phyloP scores from a whole-genome alignment of 2,797 vertebrate species.

The Silurus aristotelis region DNA sequence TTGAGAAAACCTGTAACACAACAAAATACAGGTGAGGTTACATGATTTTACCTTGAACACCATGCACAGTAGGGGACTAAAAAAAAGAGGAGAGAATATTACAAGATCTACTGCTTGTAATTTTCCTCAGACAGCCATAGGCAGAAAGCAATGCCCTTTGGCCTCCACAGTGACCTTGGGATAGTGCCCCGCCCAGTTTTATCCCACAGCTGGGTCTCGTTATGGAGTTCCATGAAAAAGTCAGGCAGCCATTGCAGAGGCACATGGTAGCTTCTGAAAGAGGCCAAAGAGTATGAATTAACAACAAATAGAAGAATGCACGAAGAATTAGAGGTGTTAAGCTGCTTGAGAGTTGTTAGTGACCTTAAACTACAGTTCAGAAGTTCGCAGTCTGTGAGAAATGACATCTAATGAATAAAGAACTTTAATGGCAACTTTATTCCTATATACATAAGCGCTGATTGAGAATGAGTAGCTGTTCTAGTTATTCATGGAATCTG shows the following conservation, averaged over 20 bases:
- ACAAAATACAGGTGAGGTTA: constrained; percentile 63
- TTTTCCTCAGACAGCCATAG: constrained; percentile 72
- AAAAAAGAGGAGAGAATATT: constrained; percentile 25
- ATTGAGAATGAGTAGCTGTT: background rate
- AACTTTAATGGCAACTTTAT: constrained; percentile 74
- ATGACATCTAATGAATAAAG: constrained; percentile 79
- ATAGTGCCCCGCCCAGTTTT: constrained; percentile 82
- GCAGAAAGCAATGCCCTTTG: constrained; percentile 87
- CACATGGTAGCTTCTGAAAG: constrained; percentile 69
- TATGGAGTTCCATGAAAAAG: constrained; percentile 84
- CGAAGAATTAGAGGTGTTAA: constrained; percentile 81
- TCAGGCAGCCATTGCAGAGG: constrained; percentile 68
- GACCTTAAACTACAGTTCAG: constrained; percentile 76
- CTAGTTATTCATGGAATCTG: too few relatives aligned
- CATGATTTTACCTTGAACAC: constrained; percentile 75
- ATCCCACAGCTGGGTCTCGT: constrained; percentile 90
- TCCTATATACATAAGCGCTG: constrained; percentile 24
- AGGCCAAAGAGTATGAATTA: constrained; percentile 49
- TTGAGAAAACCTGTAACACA: background rate
- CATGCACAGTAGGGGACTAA: constrained; percentile 68
- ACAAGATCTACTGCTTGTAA: constrained; percentile 76
- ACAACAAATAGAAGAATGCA: constrained; percentile 72
- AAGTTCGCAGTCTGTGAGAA: constrained; percentile 78
- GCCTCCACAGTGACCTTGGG: constrained; percentile 79
- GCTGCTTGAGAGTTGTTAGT: constrained; percentile 79